These are phyloP conservation scores for Henicopernis longicauda DNA, from an alignment of 2,113 vertebrate genomes.

Conservation along the genomic window DNA sequence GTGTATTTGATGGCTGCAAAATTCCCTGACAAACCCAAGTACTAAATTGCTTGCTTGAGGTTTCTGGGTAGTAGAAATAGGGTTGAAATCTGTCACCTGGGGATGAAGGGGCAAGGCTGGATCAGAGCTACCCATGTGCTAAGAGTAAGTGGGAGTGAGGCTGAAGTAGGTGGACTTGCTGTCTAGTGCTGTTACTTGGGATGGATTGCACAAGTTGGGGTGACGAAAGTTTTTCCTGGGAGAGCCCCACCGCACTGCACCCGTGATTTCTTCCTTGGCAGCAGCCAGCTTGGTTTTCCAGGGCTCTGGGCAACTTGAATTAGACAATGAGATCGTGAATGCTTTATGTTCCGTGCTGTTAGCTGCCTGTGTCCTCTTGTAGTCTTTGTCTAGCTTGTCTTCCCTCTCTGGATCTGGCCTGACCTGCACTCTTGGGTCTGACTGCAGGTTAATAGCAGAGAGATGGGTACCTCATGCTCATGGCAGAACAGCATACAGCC, in stretches of 20 bases:
- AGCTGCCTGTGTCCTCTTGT: not conserved
- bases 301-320: not conserved
- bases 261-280: not conserved
- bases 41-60: not conserved
- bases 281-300: not conserved
- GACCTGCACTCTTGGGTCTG: not conserved
- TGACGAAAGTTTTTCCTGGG: not conserved
- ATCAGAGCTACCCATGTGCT: not conserved
- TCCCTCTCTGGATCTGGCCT: not conserved
- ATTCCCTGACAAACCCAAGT: not conserved
- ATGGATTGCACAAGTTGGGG: not conserved
- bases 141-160: not conserved
- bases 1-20: not conserved
- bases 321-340: not conserved
- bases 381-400: not conserved
- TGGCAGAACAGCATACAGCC: not conserved
- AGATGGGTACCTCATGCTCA: not conserved
- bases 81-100: not conserved
- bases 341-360: not conserved
- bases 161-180: not conserved
- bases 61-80: not conserved
- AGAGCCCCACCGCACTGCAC: not conserved
- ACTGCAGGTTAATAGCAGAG: not conserved
- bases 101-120: not conserved
- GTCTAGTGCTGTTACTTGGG: not conserved